Percentiles rank a stretch among this genome's conserved stretches.
Evolutionary conservation across 92 coral and sea anemone genomes (phyloP).

Genomic region (Porites divaricata): DNA sequence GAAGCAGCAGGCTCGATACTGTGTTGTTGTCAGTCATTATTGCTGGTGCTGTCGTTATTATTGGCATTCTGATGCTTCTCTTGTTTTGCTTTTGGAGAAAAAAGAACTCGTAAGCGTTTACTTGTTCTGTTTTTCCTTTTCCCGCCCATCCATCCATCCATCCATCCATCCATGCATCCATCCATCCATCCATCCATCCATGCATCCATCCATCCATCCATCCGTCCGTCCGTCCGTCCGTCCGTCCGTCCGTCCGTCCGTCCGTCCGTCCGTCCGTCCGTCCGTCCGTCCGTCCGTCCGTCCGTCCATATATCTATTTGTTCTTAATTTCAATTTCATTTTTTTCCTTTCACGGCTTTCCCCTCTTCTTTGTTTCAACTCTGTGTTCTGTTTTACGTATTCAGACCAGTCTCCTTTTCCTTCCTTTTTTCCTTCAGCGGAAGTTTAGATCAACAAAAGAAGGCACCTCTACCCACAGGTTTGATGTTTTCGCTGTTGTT

Average conservation of each 20-base stretch:
- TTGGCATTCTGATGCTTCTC: background rate
- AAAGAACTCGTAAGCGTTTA: constrained; percentile 11
- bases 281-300: too few relatives aligned
- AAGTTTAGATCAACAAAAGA: background rate
- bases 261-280: too few relatives aligned
- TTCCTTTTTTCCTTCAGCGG: background rate
- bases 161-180: background rate
- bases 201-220: too few relatives aligned
- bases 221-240: too few relatives aligned
- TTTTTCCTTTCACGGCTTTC: too few relatives aligned
- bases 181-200: background rate
- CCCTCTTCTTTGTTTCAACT: too few relatives aligned
- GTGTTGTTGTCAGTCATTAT: background rate
- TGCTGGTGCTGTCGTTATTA: background rate
- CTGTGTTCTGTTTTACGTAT: too few relatives aligned
- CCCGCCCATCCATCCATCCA: too few relatives aligned
- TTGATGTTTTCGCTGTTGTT: background rate
- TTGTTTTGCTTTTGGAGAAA: constrained; percentile 14
- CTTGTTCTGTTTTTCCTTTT: background rate
- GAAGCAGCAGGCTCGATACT: background rate
- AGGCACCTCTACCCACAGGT: background rate
- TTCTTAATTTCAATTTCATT: too few relatives aligned
- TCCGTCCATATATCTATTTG: too few relatives aligned
- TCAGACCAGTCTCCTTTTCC: background rate
- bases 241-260: too few relatives aligned